Percentiles rank a stretch among this genome's conserved stretches.
phyloP scores from a whole-genome alignment of 2,113 vertebrate species.

The Perognathus longimembris region DNA sequence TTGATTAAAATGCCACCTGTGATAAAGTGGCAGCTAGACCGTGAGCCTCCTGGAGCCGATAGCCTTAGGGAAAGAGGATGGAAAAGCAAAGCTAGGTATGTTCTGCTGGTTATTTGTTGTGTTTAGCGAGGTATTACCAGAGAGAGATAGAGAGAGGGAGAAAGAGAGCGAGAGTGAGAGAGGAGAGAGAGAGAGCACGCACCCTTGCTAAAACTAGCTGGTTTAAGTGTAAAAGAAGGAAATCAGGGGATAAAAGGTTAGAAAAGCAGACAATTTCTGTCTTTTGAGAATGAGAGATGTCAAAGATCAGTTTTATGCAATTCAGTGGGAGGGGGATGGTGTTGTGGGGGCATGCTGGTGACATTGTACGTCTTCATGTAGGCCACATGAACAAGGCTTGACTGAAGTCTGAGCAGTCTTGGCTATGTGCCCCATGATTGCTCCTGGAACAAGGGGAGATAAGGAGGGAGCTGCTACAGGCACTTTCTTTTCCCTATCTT shows the following conservation, averaged over 20 bases:
- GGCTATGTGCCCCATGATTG: conserved; percentile 58
- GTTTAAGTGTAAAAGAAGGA: conserved; percentile 29
- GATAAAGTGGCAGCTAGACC: conserved; percentile 43
- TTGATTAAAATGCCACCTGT: conserved; percentile 52
- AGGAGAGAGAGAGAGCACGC: neutral
- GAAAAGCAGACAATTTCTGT: conserved; percentile 8
- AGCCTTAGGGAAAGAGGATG: conserved; percentile 12
- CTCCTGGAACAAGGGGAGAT: conserved; percentile 50
- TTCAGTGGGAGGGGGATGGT: neutral
- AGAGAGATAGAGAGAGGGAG: neutral
- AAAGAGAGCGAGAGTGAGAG: no score
- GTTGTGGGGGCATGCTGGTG: neutral
- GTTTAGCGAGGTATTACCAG: neutral
- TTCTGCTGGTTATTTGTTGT: conserved; percentile 7
- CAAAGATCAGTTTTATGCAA: conserved; percentile 32
- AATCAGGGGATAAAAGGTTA: neutral
- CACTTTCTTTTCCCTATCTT: conserved; percentile 36
- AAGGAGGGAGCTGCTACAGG: conserved; percentile 30
- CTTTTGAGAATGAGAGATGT: neutral
- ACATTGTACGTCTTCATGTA: conserved; percentile 39
- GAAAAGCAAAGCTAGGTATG: neutral
- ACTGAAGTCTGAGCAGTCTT: conserved; percentile 22
- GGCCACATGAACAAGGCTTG: conserved; percentile 47
- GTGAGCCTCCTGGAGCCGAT: neutral
- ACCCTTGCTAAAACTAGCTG: conserved; percentile 14